Evolutionary conservation across 2,113 vertebrate genomes (phyloP), one percentile per base, ranked within the genome.

Genomic region (Serinus canaria): DNA sequence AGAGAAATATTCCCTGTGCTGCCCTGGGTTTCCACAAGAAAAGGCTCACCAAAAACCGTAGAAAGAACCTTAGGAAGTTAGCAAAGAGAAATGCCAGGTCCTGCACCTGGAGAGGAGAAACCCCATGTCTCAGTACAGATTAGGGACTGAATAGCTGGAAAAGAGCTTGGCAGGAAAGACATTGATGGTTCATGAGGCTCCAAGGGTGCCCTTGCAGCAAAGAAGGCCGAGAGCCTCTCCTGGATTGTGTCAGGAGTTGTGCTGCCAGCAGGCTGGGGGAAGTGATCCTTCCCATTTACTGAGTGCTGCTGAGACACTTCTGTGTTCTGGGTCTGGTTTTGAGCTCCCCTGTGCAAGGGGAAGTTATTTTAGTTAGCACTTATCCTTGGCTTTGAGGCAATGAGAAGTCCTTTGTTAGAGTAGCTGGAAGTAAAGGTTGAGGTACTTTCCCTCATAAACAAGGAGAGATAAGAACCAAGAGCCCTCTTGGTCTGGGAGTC

Each of bases 181-280:
- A 19, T 11, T 50, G 28, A 11, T 25, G 10, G 30, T 52, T 50
- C 6, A 3, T 21, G 59, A 69, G 55, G 27, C 22, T 43, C 33
- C 53, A 44, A 2, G 10, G 44, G 8, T 69, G 53, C 21, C 24
- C 10, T 73, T 56, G 64, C 33, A 60, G n/a, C 20, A 44, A 37
- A 37, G 46, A 16, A 2, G 4, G 24, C 35, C 24, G 21, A 4
- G 35, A 60, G 50, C 20, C 35, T 92, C 30, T 92, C 30, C 53
- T 60, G 66, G 69, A 4, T 66, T 67, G n/a, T 0, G 0, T 46
- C 73, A 15, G 64, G 37, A 70, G 30, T 5, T 11, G 11, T 8
- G 33, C 70, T 81, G 77, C 43, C 55, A 63, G 85, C 25, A 58
- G 67, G 24, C 44, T 56, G 44, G 47, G 52, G 67, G 37, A 47